A percentile compares a stretch with the other conserved stretches of the same genome.
phyloP scores from a whole-genome alignment of 1,140 invertebrate genomes.

The Zelostemma sp. region DNA sequence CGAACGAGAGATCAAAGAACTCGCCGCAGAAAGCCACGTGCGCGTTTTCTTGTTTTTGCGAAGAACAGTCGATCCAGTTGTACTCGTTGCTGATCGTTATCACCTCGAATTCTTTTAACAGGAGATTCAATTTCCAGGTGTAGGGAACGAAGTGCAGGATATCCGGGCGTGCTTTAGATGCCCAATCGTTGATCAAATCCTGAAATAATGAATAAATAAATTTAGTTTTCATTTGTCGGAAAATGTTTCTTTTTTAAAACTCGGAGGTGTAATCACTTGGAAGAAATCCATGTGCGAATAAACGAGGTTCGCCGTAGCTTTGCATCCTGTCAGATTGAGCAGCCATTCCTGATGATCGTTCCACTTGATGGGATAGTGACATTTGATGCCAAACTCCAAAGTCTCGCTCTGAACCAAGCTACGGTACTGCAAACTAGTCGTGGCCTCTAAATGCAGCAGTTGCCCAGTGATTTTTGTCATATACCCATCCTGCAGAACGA shows the following conservation, averaged over 20 bases:
- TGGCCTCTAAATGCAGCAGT: slow-evolving; percentile 92
- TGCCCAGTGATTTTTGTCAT: slow-evolving; percentile 93
- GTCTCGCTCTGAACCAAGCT: slow-evolving; percentile 95
- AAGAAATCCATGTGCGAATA: slow-evolving; percentile 97
- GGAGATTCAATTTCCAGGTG: slow-evolving; percentile 92
- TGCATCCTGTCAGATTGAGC: slow-evolving; percentile 91
- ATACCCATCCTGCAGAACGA: slow-evolving; percentile 87
- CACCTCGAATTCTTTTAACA: slow-evolving; percentile 96
- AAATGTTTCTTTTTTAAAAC: no score
- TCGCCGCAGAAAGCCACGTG: slow-evolving; percentile 95
- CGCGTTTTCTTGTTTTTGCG: slow-evolving; percentile 94
- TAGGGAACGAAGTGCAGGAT: slow-evolving; percentile 96
- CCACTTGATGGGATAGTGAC: slow-evolving; percentile 92
- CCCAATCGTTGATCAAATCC: slow-evolving; percentile 97
- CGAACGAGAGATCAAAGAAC: slow-evolving; percentile 91
- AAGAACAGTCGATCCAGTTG: slow-evolving; percentile 99
- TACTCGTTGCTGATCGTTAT: slow-evolving; percentile 95
- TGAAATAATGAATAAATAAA: slow-evolving; percentile 63
- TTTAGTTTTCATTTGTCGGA: no score
- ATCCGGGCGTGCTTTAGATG: slow-evolving; percentile 89
- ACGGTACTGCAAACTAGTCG: slow-evolving; percentile 92
- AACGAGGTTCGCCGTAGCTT: slow-evolving; percentile 91
- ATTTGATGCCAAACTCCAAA: slow-evolving; percentile 89
- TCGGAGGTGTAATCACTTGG: no score
- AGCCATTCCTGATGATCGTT: slow-evolving; percentile 96